Conservation (phyloP, 1,140 invertebrate genomes). For the Coelopa frigida region DNA sequence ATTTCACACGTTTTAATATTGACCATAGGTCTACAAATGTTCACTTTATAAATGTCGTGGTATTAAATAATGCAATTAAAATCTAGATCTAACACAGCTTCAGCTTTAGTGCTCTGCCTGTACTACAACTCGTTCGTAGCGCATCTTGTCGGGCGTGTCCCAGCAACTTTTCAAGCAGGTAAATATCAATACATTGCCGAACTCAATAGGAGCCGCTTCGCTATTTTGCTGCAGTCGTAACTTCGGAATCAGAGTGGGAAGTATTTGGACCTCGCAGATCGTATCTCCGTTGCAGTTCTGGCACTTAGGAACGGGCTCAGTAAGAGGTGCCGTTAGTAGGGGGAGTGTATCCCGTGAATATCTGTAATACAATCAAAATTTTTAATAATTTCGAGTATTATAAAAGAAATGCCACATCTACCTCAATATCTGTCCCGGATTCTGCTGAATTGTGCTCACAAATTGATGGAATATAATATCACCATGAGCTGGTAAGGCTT, state of each 20-base stretch:
- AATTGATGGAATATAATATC: slow-evolving; percentile 77
- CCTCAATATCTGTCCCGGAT: slow-evolving; percentile 76
- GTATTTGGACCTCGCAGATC: slow-evolving; percentile 72
- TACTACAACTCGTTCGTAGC: slow-evolving; percentile 66
- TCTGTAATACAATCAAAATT: slow-evolving; percentile 43
- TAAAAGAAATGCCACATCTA: slow-evolving; percentile 35
- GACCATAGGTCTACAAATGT: too few species aligned
- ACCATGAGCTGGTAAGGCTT: slow-evolving; percentile 65
- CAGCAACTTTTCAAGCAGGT: slow-evolving; percentile 80
- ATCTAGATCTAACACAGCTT: too few species aligned
- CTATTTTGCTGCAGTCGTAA: slow-evolving; percentile 50
- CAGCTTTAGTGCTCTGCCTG: slow-evolving; percentile 55
- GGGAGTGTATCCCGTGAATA: slow-evolving; percentile 62
- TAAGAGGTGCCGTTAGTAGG: slow-evolving; percentile 57
- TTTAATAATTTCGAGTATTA: neutral
- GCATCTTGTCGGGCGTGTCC: slow-evolving; percentile 57
- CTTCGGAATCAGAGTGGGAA: slow-evolving; percentile 68
- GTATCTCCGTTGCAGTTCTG: slow-evolving; percentile 62
- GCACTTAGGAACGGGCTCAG: slow-evolving; percentile 51
- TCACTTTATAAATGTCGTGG: too few species aligned
- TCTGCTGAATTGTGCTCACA: slow-evolving; percentile 60
- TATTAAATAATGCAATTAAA: too few species aligned
- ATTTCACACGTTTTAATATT: too few species aligned
- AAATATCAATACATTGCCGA: slow-evolving; percentile 72
- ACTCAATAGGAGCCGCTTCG: slow-evolving; percentile 59